Percentiles rank a stretch among this genome's conserved stretches.
phyloP scores from a whole-genome alignment of 1,140 invertebrate species.

The Papilio dardanus region DNA sequence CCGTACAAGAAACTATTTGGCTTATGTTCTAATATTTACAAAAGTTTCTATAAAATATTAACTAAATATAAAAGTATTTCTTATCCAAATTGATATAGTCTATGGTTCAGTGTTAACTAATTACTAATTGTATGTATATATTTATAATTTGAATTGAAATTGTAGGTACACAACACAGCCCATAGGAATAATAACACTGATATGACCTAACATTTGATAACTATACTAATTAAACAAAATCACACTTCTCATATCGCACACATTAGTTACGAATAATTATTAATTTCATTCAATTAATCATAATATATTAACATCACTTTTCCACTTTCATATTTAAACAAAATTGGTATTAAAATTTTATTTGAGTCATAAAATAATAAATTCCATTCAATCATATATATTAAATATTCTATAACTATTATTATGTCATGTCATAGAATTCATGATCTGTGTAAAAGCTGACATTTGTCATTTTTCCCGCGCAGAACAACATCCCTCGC shows the following conservation, averaged over 20 bases:
- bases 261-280: background rate
- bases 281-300: background rate
- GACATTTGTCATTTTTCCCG: conserved; percentile 29
- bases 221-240: background rate
- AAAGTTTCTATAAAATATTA: background rate
- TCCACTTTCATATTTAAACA: background rate
- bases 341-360: background rate
- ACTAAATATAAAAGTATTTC: background rate
- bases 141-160: background rate
- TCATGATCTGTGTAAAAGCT: conserved; percentile 12
- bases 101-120: background rate
- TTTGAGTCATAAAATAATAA: background rate
- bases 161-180: background rate
- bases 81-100: background rate
- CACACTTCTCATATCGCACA: too few species aligned
- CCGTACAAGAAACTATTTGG: too few species aligned
- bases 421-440: background rate
- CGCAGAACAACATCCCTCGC: conserved; percentile 36
- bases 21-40: background rate
- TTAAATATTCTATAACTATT: conserved; percentile 5
- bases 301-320: background rate
- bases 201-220: too few species aligned
- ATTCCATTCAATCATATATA: background rate
- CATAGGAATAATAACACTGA: conserved; percentile 10
- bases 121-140: background rate